Percentiles rank a stretch among this genome's conserved stretches.
Conservation (phyloP, 2,888 invertebrate genomes). For the Drosophila dives region DNA sequence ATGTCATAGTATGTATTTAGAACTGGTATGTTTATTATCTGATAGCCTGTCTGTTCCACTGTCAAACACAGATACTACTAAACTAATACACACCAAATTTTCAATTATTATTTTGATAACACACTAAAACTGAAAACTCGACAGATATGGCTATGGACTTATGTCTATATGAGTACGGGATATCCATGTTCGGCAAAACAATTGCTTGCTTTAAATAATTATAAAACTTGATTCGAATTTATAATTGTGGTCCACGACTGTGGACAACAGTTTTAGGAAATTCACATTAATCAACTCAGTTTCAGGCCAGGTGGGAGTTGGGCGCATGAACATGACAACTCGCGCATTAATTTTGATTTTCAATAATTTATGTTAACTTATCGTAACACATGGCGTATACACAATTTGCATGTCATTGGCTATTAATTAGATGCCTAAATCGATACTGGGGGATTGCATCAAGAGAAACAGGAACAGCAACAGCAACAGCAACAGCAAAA, state of each 20-base stretch:
- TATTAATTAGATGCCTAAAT: slow-evolving; percentile 39
- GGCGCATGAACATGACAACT: slow-evolving; percentile 67
- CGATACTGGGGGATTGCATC: background rate
- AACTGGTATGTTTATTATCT: background rate
- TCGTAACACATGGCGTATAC: slow-evolving; percentile 74
- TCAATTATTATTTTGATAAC: background rate
- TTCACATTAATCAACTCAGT: slow-evolving; percentile 63
- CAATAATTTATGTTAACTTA: slow-evolving; percentile 75
- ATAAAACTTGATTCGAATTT: slow-evolving; percentile 20
- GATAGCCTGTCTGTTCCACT: background rate
- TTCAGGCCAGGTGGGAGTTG: slow-evolving; percentile 33
- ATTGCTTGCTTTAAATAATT: background rate
- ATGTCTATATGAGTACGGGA: background rate
- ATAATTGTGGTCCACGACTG: slow-evolving; percentile 17
- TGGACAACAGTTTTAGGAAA: slow-evolving; percentile 25
- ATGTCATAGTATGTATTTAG: background rate
- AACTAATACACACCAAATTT: background rate
- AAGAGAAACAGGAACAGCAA: background rate
- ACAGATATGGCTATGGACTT: background rate
- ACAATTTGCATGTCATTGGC: slow-evolving; percentile 50
- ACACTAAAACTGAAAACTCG: background rate
- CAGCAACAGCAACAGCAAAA: slow-evolving; percentile 25
- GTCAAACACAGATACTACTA: background rate
- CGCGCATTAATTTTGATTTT: slow-evolving; percentile 73
- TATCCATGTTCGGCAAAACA: too few species aligned